Evolutionary conservation across 2,113 vertebrate genomes (phyloP).

Genomic region (Ictidomys tridecemlineatus): DNA sequence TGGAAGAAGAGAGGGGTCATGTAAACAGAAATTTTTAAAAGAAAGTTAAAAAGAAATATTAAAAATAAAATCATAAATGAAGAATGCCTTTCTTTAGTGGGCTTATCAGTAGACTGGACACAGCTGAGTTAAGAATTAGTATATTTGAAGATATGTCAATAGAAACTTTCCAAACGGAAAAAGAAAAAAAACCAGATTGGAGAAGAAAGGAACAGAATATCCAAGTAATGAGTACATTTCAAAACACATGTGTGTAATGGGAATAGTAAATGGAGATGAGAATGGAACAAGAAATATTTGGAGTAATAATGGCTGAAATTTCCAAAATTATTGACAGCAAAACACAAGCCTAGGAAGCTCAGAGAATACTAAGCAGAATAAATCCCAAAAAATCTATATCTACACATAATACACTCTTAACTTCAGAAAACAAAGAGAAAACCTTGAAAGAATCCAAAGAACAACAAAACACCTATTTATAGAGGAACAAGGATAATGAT

Average conservation of each 20-base stretch:
- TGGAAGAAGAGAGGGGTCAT: not conserved
- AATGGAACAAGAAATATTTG: not conserved
- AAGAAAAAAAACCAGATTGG: not conserved
- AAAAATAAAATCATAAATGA: not conserved
- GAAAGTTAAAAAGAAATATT: not conserved
- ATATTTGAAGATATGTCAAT: not conserved
- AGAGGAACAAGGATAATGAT: not conserved
- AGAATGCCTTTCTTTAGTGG: not conserved
- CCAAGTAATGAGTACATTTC: not conserved
- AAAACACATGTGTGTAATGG: not conserved
- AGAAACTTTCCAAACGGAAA: not conserved
- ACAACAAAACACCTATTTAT: not conserved
- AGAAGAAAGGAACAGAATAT: not conserved
- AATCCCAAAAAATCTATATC: not conserved
- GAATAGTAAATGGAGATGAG: not conserved
- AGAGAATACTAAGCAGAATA: not conserved
- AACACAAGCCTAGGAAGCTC: not conserved
- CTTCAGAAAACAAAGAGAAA: constrained; percentile 44
- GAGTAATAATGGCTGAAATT: not conserved
- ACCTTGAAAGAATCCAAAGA: not conserved
- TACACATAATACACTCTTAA: not conserved
- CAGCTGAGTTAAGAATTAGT: not conserved
- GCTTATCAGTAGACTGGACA: not conserved
- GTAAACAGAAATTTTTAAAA: not conserved
- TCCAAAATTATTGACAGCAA: not conserved